A percentile compares a stretch with the other conserved stretches of the same genome.
Evolutionary conservation across 2,888 invertebrate genomes (phyloP).

Genomic region (Erannis defoliaria): DNA sequence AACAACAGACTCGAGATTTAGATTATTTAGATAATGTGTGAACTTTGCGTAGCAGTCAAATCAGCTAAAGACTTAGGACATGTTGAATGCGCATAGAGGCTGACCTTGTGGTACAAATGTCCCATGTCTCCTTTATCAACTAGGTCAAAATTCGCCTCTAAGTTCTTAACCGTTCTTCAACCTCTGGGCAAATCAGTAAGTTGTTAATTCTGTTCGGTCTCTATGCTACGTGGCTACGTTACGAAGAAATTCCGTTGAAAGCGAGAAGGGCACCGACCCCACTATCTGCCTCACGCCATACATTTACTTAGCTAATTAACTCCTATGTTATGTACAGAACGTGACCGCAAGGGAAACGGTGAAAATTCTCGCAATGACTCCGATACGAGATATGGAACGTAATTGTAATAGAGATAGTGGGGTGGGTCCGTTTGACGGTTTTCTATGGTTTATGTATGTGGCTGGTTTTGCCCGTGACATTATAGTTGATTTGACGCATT

Average conservation of each 20-base stretch:
- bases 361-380: slow-evolving; percentile 21
- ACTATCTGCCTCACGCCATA: slow-evolving; percentile 32
- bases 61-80: too few species aligned
- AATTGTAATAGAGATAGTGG: slow-evolving; percentile 15
- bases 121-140: too few species aligned
- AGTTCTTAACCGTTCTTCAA: too few species aligned
- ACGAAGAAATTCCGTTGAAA: slow-evolving; percentile 43
- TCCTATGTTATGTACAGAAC: slow-evolving; percentile 38
- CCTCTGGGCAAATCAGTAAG: not conserved
- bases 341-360: slow-evolving; percentile 35
- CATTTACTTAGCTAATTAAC: slow-evolving; percentile 42
- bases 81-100: too few species aligned
- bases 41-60: too few species aligned
- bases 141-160: too few species aligned
- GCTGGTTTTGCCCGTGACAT: not conserved
- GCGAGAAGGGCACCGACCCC: slow-evolving; percentile 40
- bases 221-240: not conserved
- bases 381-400: slow-evolving; percentile 29
- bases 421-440: slow-evolving; percentile 19
- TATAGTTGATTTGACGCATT: too few species aligned
- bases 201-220: not conserved
- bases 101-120: too few species aligned
- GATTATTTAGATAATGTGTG: too few species aligned
- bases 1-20: not conserved
- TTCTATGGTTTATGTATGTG: slow-evolving; percentile 13